phyloP scores from a whole-genome alignment of 2,888 invertebrate species.

The Stenchaetothrips biformis region DNA sequence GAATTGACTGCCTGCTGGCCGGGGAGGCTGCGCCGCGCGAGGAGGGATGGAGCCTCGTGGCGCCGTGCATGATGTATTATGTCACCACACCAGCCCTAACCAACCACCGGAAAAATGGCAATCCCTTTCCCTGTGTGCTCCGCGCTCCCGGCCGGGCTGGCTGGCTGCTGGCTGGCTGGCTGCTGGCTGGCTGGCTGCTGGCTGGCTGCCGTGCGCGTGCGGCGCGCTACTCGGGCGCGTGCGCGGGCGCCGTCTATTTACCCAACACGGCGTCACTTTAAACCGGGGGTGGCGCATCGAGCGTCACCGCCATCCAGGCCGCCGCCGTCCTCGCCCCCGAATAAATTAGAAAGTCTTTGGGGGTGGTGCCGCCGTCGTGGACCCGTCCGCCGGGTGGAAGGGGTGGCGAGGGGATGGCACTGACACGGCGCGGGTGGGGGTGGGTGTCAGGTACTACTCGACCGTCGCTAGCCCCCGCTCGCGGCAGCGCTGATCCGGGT shows the following conservation, averaged over 20 bases:
- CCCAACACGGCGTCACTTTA: conserved; percentile 1
- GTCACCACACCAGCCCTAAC: background rate
- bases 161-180: background rate
- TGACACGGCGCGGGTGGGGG: no score
- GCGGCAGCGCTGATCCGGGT: no score
- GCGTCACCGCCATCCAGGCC: background rate
- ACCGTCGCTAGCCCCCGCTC: no score
- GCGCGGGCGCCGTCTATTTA: conserved; percentile 10
- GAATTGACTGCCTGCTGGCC: background rate
- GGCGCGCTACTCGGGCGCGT: conserved; percentile 16
- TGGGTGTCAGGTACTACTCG: no score
- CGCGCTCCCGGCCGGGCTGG: background rate
- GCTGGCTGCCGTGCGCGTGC: conserved; percentile 33
- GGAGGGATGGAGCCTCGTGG: background rate
- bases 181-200: conserved; percentile 33
- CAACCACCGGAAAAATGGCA: conserved; percentile 24
- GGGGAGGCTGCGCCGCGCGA: background rate
- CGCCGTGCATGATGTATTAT: conserved; percentile 8
- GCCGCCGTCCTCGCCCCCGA: background rate
- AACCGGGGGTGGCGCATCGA: background rate
- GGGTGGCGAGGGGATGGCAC: no score
- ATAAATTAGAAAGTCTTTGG: conserved; percentile 24
- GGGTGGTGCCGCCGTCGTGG: background rate
- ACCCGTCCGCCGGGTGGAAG: no score
- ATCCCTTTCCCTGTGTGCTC: background rate